Evolutionary conservation across 2,888 invertebrate species (phyloP).

Genomic region (Cryptosula pallasiana): DNA sequence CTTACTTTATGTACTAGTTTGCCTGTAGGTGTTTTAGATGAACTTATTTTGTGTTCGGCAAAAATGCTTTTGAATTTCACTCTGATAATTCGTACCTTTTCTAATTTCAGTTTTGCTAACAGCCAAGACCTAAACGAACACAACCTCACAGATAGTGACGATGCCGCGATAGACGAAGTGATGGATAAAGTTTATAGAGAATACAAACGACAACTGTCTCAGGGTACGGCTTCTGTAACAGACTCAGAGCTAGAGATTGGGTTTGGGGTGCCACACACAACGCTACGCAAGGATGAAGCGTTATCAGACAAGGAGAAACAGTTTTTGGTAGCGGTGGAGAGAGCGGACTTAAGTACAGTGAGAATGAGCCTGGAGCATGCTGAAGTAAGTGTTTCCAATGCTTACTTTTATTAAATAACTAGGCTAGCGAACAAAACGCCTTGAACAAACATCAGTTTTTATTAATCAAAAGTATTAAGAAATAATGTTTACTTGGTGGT

Average conservation of each 20-base stretch:
- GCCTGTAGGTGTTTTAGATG: too few relatives aligned
- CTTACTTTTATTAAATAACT: background rate
- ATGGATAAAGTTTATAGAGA: constrained; percentile 19
- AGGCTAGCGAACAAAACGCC: background rate
- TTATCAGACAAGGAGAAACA: constrained; percentile 69
- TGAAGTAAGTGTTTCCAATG: background rate
- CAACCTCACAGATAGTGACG: background rate
- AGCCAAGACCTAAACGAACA: too few relatives aligned
- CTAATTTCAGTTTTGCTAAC: too few relatives aligned
- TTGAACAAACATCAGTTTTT: too few relatives aligned
- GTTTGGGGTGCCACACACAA: background rate
- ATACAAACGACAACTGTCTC: constrained; percentile 7
- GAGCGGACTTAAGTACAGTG: constrained; percentile 83
- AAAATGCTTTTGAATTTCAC: too few relatives aligned
- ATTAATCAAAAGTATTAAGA: too few relatives aligned
- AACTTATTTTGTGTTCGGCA: too few relatives aligned
- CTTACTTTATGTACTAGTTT: too few relatives aligned
- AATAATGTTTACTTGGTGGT: too few relatives aligned
- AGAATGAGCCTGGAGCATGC: background rate
- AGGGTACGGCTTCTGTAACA: background rate
- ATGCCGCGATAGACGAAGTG: background rate
- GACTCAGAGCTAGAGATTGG: constrained; percentile 13
- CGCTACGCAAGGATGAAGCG: background rate
- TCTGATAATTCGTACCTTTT: too few relatives aligned
- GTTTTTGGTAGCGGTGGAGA: constrained; percentile 81